Base-by-base conservation (phyloP, 1,140 invertebrate genomes). In the Physella acuta region DNA sequence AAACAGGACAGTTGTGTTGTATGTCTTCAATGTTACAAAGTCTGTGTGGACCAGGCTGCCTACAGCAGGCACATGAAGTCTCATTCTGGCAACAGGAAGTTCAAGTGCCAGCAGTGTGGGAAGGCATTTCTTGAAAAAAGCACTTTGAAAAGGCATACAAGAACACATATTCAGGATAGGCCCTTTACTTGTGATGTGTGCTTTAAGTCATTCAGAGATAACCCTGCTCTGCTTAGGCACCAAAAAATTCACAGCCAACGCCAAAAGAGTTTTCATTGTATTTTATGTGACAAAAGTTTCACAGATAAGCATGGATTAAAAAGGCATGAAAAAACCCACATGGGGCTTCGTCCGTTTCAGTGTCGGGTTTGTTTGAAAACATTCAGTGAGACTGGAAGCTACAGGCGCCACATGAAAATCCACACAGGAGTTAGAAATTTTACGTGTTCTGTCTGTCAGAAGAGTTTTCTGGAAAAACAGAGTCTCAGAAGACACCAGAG, bases 201-300 rank as follows among this genome's bases (percentile, higher is more conserved):
- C 55, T 58, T 39, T 8, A 67, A 67, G n/a, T 67, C 65, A 26
- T 67, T 67, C 26, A 30, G 52, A 28, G 65, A 67, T 26, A 56
- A 5, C n/a, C 1, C 52, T 28, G 58, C 52, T 28, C n/a, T 56
- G 2, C 30, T 28, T 11, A 52, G 65, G 1, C 65, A 67, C 26
- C 31, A 58, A 53, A 8, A n/a, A 34, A 95, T 93, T 0, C 93
- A 94, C 78, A 94, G 92, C 0, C 94, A 72, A 37, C 55, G 62
- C 33, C 31, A 64, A 60, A 28, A 30, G 31, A 56, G 69, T 66
- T 72, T 62, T 56, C 24, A 26, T 14, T 60, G 53, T 94, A 2
- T 1, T n/a, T 26, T n/a, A n/a, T 72, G 71, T 64, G 30, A 26
- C 17, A 72, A 72, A 51, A 65, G 28, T 33, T 72, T 72, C 44